These are phyloP conservation scores for Polia nebulosa DNA, from an alignment of 2,888 invertebrate genomes.

Conservation along the genomic window DNA sequence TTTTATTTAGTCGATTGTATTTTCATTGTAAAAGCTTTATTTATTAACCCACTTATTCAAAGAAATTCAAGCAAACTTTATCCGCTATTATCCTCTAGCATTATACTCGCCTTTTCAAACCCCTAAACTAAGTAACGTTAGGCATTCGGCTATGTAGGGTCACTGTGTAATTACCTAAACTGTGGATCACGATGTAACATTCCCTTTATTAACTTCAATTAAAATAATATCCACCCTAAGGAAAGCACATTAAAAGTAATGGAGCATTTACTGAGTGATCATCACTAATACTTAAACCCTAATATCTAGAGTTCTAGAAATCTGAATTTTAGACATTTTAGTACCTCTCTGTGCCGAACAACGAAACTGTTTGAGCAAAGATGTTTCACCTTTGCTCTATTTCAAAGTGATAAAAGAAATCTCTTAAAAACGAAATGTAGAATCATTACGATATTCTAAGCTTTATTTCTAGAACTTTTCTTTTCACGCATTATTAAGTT, in stretches of 20 bases:
- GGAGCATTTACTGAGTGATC: slow-evolving; percentile 1
- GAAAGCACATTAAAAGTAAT: slow-evolving; percentile 26
- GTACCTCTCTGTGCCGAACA: too few species aligned
- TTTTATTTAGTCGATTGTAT: too few species aligned
- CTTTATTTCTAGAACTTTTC: slow-evolving; percentile 15
- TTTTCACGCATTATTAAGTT: slow-evolving; percentile 29
- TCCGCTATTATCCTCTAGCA: neutral
- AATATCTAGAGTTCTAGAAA: neutral
- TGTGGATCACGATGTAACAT: slow-evolving; percentile 21
- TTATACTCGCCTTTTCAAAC: neutral
- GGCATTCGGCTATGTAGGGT: slow-evolving; percentile 6
- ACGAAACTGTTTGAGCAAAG: neutral
- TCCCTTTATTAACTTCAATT: slow-evolving; percentile 31
- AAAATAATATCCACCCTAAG: slow-evolving; percentile 12
- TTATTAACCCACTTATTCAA: too few species aligned
- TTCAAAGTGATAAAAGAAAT: slow-evolving; percentile 11
- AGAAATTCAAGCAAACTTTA: too few species aligned
- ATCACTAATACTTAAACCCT: neutral
- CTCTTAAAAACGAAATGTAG: slow-evolving; percentile 1
- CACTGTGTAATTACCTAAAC: slow-evolving; percentile 25
- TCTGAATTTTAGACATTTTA: too few species aligned
- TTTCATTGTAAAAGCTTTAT: too few species aligned
- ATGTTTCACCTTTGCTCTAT: neutral
- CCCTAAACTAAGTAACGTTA: slow-evolving; percentile 17
- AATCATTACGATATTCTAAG: slow-evolving; percentile 19